Percentiles rank a stretch among this genome's conserved stretches.
phyloP scores from a whole-genome alignment of 2,113 vertebrate genomes.

The Pionites leucogaster region DNA sequence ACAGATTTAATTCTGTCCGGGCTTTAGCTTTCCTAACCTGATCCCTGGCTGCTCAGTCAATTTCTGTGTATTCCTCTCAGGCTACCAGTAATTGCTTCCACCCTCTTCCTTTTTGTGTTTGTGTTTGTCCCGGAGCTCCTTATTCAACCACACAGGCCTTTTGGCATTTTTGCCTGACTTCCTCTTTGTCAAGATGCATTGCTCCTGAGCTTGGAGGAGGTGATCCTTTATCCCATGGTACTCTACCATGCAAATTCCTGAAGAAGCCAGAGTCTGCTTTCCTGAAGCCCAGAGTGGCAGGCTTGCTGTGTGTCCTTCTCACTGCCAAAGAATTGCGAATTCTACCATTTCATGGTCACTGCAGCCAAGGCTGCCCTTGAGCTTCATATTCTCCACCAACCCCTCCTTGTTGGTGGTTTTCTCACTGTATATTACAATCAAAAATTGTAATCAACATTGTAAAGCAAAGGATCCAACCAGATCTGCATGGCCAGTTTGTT shows the following conservation, averaged over 20 bases:
- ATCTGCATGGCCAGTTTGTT: not conserved
- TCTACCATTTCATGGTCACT: not conserved
- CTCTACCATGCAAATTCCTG: not conserved
- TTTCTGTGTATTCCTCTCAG: not conserved
- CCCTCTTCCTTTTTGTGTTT: not conserved
- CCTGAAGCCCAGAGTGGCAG: not conserved
- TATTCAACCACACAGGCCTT: not conserved
- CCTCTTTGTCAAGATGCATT: not conserved
- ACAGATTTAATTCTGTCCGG: not conserved
- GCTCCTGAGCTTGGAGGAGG: not conserved
- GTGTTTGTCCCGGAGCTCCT: not conserved
- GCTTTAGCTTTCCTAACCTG: not conserved
- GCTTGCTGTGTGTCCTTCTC: not conserved
- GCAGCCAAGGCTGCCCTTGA: not conserved
- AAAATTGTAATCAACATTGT: not conserved
- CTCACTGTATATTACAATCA: not conserved
- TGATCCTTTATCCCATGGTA: no score
- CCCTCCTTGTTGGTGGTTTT: not conserved
- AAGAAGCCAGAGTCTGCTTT: not conserved
- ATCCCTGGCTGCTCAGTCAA: not conserved
- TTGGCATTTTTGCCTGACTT: not conserved
- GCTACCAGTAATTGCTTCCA: not conserved
- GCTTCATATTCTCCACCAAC: not conserved
- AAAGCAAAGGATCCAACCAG: not conserved
- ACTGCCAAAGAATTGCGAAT: not conserved